Base-by-base conservation (phyloP, 2,888 invertebrate species). In the Malacosoma neustria region DNA sequence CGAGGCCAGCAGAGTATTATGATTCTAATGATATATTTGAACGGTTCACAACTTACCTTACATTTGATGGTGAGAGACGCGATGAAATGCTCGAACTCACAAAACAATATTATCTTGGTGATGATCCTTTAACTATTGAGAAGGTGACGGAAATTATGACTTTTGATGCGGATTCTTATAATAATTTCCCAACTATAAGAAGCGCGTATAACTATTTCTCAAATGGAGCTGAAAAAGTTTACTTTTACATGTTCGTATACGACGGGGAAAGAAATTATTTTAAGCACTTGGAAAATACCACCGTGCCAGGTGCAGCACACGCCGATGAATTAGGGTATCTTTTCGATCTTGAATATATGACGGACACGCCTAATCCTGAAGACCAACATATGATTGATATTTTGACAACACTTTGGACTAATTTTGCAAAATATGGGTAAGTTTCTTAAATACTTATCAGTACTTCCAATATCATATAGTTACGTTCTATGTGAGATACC, bases 71-170 rank as follows among this genome's bases (percentile, higher is more conserved):
- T 13, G 46, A 52, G 9, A 39, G 54, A 14, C 43, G 52, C 11
- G 30, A 11, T 34, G 48, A 52, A 39, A 58, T n/a, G n/a, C n/a
- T n/a, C n/a, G n/a, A 53, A 46, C 32, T 65, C 11, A 41, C 67
- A 3, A 47, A 58, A 39, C 57, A 65, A 36, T 74, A 71, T 38
- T 75, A 75, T 13, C 57, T 71, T 4, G 73, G 73, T 0, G 72
- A 70, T 36, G 48, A 59, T 39, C 43, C 45, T 1, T 41, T 66
- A 3, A 59, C 43, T 35, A 38, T 49, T 7, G 38, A 46, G 3
- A 33, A 48, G 11, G 39, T 40, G 13, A 41, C 32, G 29, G 42
- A 54, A 3, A 14, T 73, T 0, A 51, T 45, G 1, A 47, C 59
- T 11, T 72, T 68, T 12, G 29, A 37, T 29, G 65, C 74, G 0